Conservation (phyloP, 35 echinoderm and acorn worm species). For the Holothuria glaberrima region DNA sequence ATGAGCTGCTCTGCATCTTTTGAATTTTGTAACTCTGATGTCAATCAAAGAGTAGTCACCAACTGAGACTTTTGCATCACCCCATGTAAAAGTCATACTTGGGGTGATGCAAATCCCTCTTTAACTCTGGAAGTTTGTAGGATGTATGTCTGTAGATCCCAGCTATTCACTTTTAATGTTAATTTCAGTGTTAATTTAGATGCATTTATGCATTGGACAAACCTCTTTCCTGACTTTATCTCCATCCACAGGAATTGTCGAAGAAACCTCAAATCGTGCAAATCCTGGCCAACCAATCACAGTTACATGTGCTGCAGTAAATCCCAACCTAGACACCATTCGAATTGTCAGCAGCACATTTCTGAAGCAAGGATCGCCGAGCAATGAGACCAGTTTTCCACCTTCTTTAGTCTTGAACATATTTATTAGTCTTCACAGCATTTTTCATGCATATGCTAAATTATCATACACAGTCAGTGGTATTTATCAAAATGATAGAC, state of each 20-base stretch:
- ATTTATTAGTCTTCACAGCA: not conserved
- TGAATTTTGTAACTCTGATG: no score
- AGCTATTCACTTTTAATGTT: no score
- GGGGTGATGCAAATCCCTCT: no score
- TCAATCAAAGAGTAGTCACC: no score
- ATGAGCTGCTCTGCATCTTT: no score
- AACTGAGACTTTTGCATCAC: no score
- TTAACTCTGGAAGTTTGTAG: no score
- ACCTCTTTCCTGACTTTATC: not conserved
- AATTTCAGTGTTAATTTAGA: no score
- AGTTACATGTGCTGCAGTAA: constrained; percentile 11
- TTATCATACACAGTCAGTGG: constrained; percentile 4
- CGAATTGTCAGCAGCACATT: not conserved
- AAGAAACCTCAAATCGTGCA: not conserved
- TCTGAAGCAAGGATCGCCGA: not conserved
- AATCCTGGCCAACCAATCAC: constrained; percentile 27
- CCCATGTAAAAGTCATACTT: no score
- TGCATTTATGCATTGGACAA: no score
- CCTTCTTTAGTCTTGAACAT: not conserved
- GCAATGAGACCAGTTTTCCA: not conserved
- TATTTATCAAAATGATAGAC: not conserved
- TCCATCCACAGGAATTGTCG: not conserved
- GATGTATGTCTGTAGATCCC: no score
- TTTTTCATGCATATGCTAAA: not conserved
- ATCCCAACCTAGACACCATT: not conserved